These are phyloP conservation scores for Chalcosyrphus nemorum DNA, from an alignment of 2,888 invertebrate species.

Conservation along the genomic window DNA sequence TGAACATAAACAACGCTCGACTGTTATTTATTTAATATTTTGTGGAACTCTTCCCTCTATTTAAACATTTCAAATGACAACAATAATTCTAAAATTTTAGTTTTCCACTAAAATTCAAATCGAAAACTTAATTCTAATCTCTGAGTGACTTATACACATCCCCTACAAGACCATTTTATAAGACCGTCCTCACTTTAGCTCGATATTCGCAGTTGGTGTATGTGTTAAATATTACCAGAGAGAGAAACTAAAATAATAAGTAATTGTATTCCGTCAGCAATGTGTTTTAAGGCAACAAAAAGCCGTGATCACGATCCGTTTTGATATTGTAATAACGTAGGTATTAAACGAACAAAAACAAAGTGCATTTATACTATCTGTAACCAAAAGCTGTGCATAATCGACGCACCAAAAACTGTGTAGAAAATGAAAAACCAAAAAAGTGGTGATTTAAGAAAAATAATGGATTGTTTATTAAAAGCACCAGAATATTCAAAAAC, in stretches of 20 bases:
- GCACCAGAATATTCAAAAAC: constrained; percentile 14
- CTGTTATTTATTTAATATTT: too few species aligned
- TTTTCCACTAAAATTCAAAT: too few species aligned
- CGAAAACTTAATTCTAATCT: too few species aligned
- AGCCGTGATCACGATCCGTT: constrained; percentile 47
- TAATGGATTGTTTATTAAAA: constrained; percentile 9
- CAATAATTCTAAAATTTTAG: too few species aligned
- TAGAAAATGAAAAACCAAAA: constrained; percentile 13
- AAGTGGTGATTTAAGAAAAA: constrained; percentile 10
- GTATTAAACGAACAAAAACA: constrained; percentile 66
- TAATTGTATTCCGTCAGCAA: constrained; percentile 63
- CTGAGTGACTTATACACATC: too few species aligned
- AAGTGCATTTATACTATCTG: constrained; percentile 71
- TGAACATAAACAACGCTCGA: too few species aligned
- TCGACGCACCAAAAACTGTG: constrained; percentile 60
- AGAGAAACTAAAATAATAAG: constrained; percentile 3
- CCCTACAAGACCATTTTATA: too few species aligned
- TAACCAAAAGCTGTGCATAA: constrained; percentile 57
- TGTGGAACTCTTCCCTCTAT: too few species aligned
- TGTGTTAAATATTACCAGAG: constrained; percentile 23
- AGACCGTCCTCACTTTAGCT: constrained; percentile 31
- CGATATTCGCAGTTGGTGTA: constrained; percentile 13
- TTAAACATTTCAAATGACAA: too few species aligned
- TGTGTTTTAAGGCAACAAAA: constrained; percentile 23
- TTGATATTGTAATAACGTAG: constrained; percentile 67